Evolutionary conservation across 1,140 invertebrate species (phyloP).

Genomic region (Listronotus oregonensis): DNA sequence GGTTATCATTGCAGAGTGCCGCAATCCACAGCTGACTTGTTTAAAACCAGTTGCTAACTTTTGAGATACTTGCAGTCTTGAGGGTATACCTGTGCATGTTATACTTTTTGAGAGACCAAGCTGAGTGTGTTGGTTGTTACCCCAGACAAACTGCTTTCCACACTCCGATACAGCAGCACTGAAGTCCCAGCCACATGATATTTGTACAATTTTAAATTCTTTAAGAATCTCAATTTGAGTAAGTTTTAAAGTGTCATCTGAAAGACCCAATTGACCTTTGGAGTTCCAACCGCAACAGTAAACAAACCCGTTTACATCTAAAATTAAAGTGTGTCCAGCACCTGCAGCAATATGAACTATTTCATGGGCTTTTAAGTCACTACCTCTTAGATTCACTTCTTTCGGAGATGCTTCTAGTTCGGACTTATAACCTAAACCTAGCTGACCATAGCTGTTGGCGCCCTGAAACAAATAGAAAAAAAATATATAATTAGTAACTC

Average conservation of each 20-base stretch:
- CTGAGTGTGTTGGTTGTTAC: slow-evolving; percentile 76
- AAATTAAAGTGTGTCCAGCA: slow-evolving; percentile 74
- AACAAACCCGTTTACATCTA: slow-evolving; percentile 69
- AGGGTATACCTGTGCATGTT: slow-evolving; percentile 56
- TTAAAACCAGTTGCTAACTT: slow-evolving; percentile 52
- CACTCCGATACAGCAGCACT: slow-evolving; percentile 69
- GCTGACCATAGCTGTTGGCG: slow-evolving; percentile 83
- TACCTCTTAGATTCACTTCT: slow-evolving; percentile 57
- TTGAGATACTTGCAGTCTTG: slow-evolving; percentile 54
- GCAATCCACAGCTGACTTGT: slow-evolving; percentile 64
- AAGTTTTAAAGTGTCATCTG: slow-evolving; percentile 60
- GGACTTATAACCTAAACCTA: slow-evolving; percentile 69
- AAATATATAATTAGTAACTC: slow-evolving; percentile 7
- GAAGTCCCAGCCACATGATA: slow-evolving; percentile 75
- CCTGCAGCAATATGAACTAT: slow-evolving; percentile 72
- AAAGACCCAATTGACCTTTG: slow-evolving; percentile 75
- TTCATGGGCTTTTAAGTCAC: slow-evolving; percentile 55
- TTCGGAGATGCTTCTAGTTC: slow-evolving; percentile 70
- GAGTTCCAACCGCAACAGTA: slow-evolving; percentile 89
- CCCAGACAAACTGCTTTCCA: slow-evolving; percentile 73
- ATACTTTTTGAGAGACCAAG: slow-evolving; percentile 65
- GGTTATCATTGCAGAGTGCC: slow-evolving; percentile 72
- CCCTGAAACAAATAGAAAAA: slow-evolving; percentile 61
- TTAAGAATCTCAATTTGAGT: slow-evolving; percentile 61
- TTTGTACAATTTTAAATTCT: slow-evolving; percentile 62